Conservation (phyloP, 2,113 vertebrate genomes). For the Trichechus manatus region DNA sequence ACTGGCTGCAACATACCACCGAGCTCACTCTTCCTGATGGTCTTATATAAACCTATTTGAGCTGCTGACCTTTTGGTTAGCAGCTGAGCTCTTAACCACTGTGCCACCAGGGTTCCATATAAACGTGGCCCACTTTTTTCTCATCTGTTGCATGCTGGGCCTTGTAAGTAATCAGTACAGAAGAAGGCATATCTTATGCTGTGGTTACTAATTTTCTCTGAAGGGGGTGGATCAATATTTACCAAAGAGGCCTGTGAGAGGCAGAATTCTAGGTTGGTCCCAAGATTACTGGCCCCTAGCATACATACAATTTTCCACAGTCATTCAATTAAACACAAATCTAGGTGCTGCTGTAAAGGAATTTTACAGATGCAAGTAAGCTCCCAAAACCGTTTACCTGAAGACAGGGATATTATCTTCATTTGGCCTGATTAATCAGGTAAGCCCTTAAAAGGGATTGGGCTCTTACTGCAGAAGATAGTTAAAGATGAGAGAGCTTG, state of each 20-base stretch:
- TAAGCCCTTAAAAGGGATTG: neutral
- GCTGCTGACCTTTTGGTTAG: too few relatives aligned
- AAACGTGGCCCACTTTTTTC: neutral
- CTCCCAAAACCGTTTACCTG: neutral
- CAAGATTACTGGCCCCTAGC: neutral
- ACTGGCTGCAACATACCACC: neutral
- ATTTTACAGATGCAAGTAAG: neutral
- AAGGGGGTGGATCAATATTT: neutral
- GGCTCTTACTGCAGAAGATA: neutral
- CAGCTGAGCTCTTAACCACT: too few relatives aligned
- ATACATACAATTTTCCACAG: neutral
- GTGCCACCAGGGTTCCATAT: too few relatives aligned
- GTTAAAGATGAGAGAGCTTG: neutral
- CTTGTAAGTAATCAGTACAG: neutral
- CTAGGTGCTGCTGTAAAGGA: neutral
- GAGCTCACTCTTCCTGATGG: neutral
- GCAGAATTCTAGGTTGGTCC: neutral
- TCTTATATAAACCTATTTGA: neutral
- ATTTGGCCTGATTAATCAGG: neutral
- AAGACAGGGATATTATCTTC: neutral
- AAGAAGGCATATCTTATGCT: neutral
- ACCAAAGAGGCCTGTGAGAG: neutral
- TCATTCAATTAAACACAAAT: neutral
- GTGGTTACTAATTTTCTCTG: neutral
- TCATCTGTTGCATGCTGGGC: fast-evolving